Conservation (phyloP, 2,888 invertebrate genomes). For the Agelastica alni region DNA sequence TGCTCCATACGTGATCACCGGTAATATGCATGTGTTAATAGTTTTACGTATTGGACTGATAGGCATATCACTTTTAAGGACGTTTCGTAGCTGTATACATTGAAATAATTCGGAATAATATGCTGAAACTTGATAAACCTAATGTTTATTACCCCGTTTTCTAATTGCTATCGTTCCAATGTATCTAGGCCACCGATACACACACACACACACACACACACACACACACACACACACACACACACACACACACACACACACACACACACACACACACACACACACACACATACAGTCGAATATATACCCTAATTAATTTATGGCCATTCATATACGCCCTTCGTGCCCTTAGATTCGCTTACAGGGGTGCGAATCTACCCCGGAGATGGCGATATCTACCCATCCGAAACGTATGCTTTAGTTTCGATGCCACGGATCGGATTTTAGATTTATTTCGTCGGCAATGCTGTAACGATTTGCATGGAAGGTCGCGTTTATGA, state of each 20-base stretch:
- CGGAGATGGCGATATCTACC: conserved; percentile 15
- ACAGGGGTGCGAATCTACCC: conserved; percentile 17
- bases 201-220: too few species aligned
- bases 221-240: too few species aligned
- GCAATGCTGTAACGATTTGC: conserved; percentile 24
- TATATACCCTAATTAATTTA: conserved; percentile 49
- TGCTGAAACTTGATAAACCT: too few species aligned
- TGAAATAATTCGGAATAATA: too few species aligned
- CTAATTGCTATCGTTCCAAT: conserved; percentile 12
- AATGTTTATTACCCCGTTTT: too few species aligned
- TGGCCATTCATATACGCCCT: conserved; percentile 47
- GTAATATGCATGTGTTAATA: too few species aligned
- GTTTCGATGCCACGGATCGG: conserved; percentile 17
- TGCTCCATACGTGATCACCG: too few species aligned
- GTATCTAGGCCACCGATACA: conserved; percentile 36
- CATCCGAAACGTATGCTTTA: conserved; percentile 29
- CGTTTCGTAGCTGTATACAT: too few species aligned
- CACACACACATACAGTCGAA: conserved; percentile 24
- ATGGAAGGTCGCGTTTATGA: conserved; percentile 27
- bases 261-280: too few species aligned
- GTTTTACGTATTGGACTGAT: too few species aligned
- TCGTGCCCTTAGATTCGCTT: conserved; percentile 17
- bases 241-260: too few species aligned
- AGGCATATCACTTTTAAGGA: too few species aligned
- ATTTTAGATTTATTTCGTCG: conserved; percentile 28